Conservation (phyloP, 1,140 invertebrate species). For the Druon quercuslanigerum region DNA sequence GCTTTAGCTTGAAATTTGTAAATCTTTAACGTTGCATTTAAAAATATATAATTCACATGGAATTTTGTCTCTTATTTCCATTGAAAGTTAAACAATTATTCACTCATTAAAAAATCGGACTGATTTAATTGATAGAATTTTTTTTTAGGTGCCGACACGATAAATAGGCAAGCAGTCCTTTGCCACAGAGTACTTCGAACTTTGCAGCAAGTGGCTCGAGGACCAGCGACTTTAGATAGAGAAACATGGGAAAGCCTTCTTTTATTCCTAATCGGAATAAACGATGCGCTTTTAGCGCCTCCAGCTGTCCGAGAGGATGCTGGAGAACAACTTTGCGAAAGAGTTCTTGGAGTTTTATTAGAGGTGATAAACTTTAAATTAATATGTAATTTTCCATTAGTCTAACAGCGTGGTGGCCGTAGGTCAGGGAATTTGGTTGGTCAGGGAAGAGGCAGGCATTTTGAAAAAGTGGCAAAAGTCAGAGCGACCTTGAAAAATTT, state of each 20-base stretch:
- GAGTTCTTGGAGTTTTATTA: conserved; percentile 94
- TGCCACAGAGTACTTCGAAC: conserved; percentile 96
- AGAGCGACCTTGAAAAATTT: too few relatives aligned
- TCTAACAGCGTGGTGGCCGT: too few relatives aligned
- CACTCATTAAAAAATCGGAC: conserved; percentile 31
- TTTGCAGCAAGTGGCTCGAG: conserved; percentile 90
- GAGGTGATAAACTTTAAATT: conserved; percentile 77
- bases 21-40: too few relatives aligned
- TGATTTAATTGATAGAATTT: conserved; percentile 31
- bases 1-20: too few relatives aligned
- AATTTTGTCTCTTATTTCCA: too few relatives aligned
- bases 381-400: neutral
- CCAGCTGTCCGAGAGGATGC: conserved; percentile 95
- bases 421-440: too few relatives aligned
- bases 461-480: too few relatives aligned
- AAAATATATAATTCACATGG: too few relatives aligned
- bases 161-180: conserved; percentile 94
- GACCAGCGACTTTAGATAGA: conserved; percentile 85
- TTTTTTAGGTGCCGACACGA: conserved; percentile 87
- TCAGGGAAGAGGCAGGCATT: too few relatives aligned
- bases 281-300: conserved; percentile 92
- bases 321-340: conserved; percentile 94
- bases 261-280: conserved; percentile 93
- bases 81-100: conserved; percentile 6
- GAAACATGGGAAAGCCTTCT: conserved; percentile 95